These are phyloP conservation scores for Ischnus inquisitorius DNA, from an alignment of 2,888 invertebrate species.

Conservation along the genomic window DNA sequence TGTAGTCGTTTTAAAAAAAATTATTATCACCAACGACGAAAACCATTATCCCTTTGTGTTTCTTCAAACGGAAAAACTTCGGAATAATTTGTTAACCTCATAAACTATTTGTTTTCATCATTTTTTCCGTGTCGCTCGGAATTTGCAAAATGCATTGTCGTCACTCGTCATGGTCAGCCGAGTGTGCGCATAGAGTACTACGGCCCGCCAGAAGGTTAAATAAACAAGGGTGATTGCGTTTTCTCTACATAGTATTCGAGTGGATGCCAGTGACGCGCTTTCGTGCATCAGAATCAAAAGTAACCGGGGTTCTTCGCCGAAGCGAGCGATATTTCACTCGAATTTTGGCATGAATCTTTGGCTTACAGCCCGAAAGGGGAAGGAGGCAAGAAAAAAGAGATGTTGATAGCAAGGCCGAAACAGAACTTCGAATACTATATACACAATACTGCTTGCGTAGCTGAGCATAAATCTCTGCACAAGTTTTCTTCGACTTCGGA, in stretches of 20 bases:
- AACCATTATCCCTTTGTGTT: no score
- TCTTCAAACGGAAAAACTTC: no score
- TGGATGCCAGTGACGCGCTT: constrained; percentile 43
- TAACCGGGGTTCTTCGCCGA: background rate
- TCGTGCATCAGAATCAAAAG: background rate
- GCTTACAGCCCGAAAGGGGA: constrained; percentile 53
- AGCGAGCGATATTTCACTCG: constrained; percentile 34
- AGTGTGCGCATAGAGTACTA: background rate
- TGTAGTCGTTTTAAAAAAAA: no score
- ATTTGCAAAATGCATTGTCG: background rate
- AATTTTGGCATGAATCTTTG: constrained; percentile 67
- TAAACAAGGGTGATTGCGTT: constrained; percentile 19
- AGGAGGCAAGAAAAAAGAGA: constrained; percentile 20
- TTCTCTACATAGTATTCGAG: constrained; percentile 20
- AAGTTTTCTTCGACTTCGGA: constrained; percentile 1
- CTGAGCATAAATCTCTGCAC: background rate
- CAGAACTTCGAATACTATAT: constrained; percentile 22
- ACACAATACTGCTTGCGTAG: background rate
- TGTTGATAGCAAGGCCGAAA: background rate
- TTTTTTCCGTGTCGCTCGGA: background rate
- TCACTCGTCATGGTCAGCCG: background rate
- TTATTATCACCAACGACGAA: no score
- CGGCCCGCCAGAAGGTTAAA: constrained; percentile 22
- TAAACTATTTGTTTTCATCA: background rate
- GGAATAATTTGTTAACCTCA: background rate